Evolutionary conservation across 2,888 invertebrate genomes (phyloP).

Genomic region (Folsomia manolachei): DNA sequence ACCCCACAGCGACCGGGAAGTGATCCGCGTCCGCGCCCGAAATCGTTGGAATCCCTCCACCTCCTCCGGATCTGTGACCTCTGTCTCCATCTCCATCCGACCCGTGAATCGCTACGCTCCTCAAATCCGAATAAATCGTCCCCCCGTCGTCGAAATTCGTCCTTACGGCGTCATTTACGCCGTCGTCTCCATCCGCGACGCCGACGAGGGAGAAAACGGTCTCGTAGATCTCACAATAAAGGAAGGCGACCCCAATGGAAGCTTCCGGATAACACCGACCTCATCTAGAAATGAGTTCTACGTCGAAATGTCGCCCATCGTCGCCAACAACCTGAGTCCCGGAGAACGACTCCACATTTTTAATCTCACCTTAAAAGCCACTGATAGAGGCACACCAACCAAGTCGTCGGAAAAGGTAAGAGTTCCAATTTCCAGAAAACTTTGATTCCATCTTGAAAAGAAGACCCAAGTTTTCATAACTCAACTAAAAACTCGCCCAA

Average conservation of each 20-base stretch:
- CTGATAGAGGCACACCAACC: slow-evolving; percentile 77
- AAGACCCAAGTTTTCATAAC: neutral
- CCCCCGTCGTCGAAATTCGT: slow-evolving; percentile 59
- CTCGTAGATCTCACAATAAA: slow-evolving; percentile 80
- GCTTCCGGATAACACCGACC: slow-evolving; percentile 72
- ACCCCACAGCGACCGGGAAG: slow-evolving; percentile 26
- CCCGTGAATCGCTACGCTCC: slow-evolving; percentile 84
- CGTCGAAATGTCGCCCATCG: slow-evolving; percentile 53
- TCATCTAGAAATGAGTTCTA: slow-evolving; percentile 56
- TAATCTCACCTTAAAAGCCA: slow-evolving; percentile 80
- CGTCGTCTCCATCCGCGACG: slow-evolving; percentile 78
- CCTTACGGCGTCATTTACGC: slow-evolving; percentile 81
- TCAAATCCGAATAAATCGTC: slow-evolving; percentile 73
- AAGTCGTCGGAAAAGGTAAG: slow-evolving; percentile 54
- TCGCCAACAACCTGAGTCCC: slow-evolving; percentile 44
- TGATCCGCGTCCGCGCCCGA: slow-evolving; percentile 46
- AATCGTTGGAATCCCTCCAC: slow-evolving; percentile 48
- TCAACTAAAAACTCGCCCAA: too few relatives aligned
- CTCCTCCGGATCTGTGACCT: slow-evolving; percentile 65
- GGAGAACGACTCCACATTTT: slow-evolving; percentile 68
- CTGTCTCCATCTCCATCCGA: slow-evolving; percentile 71
- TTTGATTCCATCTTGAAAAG: neutral
- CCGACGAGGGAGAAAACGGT: slow-evolving; percentile 80
- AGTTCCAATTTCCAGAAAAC: too few relatives aligned
- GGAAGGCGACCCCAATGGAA: slow-evolving; percentile 84